Evolutionary conservation across 2,888 invertebrate genomes (phyloP).

Genomic region (Ctena decussata): DNA sequence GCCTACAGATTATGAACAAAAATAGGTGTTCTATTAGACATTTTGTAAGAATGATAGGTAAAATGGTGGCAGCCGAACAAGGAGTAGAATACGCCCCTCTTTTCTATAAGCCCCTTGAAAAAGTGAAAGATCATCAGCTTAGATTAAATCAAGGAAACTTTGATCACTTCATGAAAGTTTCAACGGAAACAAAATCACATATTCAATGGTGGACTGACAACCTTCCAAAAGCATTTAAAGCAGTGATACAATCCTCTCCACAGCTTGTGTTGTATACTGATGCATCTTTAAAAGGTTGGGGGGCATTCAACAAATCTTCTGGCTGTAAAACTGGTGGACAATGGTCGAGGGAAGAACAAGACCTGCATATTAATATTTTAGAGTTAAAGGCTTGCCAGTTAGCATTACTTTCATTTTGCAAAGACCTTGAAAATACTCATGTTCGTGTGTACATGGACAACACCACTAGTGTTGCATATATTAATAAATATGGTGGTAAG

Average conservation of each 20-base stretch:
- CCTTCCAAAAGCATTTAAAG: conserved; percentile 22
- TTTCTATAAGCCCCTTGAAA: conserved; percentile 44
- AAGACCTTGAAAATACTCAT: conserved; percentile 7
- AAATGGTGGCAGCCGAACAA: conserved; percentile 45
- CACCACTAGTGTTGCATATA: conserved; percentile 45
- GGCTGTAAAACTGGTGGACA: conserved; percentile 32
- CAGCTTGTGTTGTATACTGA: conserved; percentile 26
- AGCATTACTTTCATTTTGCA: conserved; percentile 7
- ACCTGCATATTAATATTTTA: conserved; percentile 43
- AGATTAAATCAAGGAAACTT: conserved; percentile 39
- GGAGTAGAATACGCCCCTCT: conserved; percentile 52
- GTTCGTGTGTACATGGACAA: conserved; percentile 53
- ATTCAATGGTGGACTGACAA: conserved; percentile 53
- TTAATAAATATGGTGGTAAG: conserved; percentile 31
- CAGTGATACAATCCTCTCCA: conserved; percentile 20
- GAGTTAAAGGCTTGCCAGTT: conserved; percentile 50
- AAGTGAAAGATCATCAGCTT: conserved; percentile 27
- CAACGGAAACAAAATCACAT: too few species aligned
- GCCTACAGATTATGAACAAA: neutral
- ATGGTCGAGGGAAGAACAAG: conserved; percentile 22
- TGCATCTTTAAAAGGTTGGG: conserved; percentile 48
- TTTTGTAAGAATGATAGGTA: conserved; percentile 16
- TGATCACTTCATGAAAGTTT: conserved; percentile 16
- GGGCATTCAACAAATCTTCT: conserved; percentile 9
- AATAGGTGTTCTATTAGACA: conserved; percentile 16